Percentiles rank a stretch among this genome's conserved stretches.
These are phyloP conservation scores for Orchestes rusci DNA, from an alignment of 2,888 invertebrate species.

Conservation along the genomic window DNA sequence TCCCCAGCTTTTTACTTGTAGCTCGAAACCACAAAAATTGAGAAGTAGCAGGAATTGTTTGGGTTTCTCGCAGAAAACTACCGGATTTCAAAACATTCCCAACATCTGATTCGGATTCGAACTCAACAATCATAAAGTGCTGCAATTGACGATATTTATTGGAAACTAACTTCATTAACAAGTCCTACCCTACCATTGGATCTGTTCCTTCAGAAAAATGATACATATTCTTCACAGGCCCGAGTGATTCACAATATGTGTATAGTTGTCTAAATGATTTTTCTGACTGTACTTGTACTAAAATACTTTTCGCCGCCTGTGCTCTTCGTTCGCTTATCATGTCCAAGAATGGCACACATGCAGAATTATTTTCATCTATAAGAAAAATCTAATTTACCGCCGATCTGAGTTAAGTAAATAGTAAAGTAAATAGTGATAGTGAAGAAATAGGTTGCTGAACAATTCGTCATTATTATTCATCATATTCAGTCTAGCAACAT, in stretches of 20 bases:
- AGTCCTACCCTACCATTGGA: conserved; percentile 35
- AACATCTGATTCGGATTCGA: conserved; percentile 49
- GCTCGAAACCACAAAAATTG: conserved; percentile 66
- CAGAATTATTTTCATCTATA: too few species aligned
- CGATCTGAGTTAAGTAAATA: too few species aligned
- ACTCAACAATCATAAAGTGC: conserved; percentile 74
- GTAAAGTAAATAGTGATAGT: too few species aligned
- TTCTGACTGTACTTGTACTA: conserved; percentile 70
- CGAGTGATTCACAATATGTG: conserved; percentile 62
- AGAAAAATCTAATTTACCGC: too few species aligned
- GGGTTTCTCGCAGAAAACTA: conserved; percentile 50
- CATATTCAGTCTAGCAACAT: too few species aligned
- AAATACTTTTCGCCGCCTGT: conserved; percentile 62
- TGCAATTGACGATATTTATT: conserved; percentile 39
- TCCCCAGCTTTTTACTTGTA: conserved; percentile 32
- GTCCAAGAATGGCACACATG: conserved; percentile 48
- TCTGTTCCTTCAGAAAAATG: conserved; percentile 50
- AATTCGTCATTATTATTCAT: too few species aligned
- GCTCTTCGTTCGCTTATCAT: conserved; percentile 52
- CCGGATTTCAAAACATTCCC: conserved; percentile 51
- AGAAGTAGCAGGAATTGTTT: conserved; percentile 58
- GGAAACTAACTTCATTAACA: conserved; percentile 6
- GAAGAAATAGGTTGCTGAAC: too few species aligned
- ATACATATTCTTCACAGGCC: conserved; percentile 55
- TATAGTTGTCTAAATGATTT: conserved; percentile 61